Base-by-base conservation (phyloP, 2,113 vertebrate species). In the Varanus salvator region DNA sequence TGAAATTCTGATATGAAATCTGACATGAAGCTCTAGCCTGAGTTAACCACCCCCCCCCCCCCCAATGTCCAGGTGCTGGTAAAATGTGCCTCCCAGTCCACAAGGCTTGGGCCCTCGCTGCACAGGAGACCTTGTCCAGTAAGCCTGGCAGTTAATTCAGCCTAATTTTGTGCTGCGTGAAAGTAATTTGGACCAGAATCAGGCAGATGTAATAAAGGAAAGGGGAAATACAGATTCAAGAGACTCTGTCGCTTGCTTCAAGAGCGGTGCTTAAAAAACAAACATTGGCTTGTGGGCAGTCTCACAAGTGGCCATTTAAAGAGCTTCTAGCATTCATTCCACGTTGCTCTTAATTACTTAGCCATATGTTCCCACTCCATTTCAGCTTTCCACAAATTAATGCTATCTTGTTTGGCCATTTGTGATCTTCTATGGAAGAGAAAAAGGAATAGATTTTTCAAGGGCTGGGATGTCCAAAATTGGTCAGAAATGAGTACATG, bases 361-460 rank as follows among this genome's bases (percentile, higher is more conserved):
- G 34, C 50, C 72, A 68, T 74, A 86, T n/a, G 69, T 57, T 76
- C 9, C 48, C 66, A 64, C 68, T 86, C 27, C 80, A 15, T 64
- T 57, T 74, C 89, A 75, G 74, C 86, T 91, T 89, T 87, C 87
- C 64, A 76, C 88, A 74, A 88, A 85, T 87, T 84, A 90, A 48
- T 68, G 29, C 27, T 87, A 82, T 89, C 38, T 85, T 91, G 82
- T 14, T 90, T 87, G 88, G 85, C 80, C 90, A 83, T 90, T 89
- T 84, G 14, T 86, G 87, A 92, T 85, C 82, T 86, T n/a, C 87
- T 90, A 85, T 86, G 87, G 93, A 91, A 91, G 89, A 87, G 54
- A 23, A 90, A 90, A 3, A 68, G 0, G 14, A 87, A 87, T 64
- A 25, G 23, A n/a, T 57, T 86, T 27, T 9, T 75, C 54, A 54